These are phyloP conservation scores for Mesitornis unicolor DNA, from an alignment of 2,113 vertebrate genomes.

Conservation along the genomic window DNA sequence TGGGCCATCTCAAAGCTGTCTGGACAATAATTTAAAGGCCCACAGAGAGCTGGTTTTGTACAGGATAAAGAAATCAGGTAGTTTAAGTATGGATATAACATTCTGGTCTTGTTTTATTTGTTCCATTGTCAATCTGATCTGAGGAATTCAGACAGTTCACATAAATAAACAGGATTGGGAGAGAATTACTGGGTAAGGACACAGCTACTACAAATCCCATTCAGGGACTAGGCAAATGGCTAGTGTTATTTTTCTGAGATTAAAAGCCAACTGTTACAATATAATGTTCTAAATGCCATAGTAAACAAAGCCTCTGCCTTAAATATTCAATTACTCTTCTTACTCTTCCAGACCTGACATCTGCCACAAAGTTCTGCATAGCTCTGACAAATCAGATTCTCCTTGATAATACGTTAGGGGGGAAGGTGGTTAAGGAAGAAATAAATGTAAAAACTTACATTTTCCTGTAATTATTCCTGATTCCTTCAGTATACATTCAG, in stretches of 20 bases:
- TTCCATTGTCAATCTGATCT: background rate
- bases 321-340: slow-evolving; percentile 17
- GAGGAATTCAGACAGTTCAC: background rate
- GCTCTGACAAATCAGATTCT: background rate
- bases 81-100: background rate
- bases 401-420: background rate
- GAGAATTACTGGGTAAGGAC: slow-evolving; percentile 6
- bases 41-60: background rate
- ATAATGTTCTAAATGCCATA: background rate
- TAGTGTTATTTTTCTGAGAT: slow-evolving; percentile 17
- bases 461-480: slow-evolving; percentile 85
- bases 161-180: background rate
- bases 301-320: background rate
- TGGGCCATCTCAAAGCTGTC: background rate
- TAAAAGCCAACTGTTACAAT: slow-evolving; percentile 1
- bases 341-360: background rate
- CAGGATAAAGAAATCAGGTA: background rate
- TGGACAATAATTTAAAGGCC: background rate
- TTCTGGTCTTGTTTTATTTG: background rate
- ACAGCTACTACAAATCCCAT: background rate
- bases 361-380: background rate
- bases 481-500: slow-evolving; percentile 65
- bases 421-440: background rate
- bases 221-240: background rate
- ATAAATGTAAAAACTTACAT: slow-evolving; percentile 75